A percentile compares a stretch with the other conserved stretches of the same genome.
Evolutionary conservation across 2,797 vertebrate species (phyloP).

Genomic region (Acomys russatus): DNA sequence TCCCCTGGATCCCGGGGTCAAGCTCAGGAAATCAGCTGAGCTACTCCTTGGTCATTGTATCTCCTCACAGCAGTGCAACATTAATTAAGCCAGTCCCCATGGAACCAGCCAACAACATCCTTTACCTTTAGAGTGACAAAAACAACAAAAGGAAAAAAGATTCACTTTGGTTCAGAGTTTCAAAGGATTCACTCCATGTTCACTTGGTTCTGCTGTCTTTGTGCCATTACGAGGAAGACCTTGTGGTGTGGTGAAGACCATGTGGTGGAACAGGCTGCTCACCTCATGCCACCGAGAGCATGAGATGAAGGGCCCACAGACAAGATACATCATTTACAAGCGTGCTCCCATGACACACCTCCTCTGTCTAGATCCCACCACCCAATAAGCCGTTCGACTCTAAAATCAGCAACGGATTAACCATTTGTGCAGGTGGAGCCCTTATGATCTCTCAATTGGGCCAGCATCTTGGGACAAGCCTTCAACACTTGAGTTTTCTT

Average conservation of each 20-base stretch:
- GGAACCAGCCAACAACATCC: neutral
- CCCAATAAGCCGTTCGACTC: neutral
- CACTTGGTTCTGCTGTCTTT: neutral
- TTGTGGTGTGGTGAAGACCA: neutral
- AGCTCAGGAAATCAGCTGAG: neutral
- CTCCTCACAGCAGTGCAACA: neutral
- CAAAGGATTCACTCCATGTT: neutral
- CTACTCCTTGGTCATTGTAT: neutral
- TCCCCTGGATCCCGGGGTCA: neutral
- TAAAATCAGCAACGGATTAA: neutral
- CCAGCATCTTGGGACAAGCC: neutral
- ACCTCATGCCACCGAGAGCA: neutral
- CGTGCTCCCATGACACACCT: neutral
- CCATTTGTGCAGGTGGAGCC: too few species aligned
- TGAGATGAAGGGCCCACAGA: neutral
- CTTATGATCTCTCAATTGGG: neutral
- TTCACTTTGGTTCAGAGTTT: neutral
- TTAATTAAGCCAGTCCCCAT: neutral
- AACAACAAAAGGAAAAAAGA: neutral
- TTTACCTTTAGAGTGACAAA: neutral
- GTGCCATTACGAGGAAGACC: neutral
- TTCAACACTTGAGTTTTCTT: neutral
- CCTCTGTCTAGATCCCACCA: neutral
- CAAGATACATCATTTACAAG: neutral
- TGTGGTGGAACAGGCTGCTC: neutral